Base-by-base conservation (phyloP, 2,113 vertebrate genomes). In the Mustela nigripes region DNA sequence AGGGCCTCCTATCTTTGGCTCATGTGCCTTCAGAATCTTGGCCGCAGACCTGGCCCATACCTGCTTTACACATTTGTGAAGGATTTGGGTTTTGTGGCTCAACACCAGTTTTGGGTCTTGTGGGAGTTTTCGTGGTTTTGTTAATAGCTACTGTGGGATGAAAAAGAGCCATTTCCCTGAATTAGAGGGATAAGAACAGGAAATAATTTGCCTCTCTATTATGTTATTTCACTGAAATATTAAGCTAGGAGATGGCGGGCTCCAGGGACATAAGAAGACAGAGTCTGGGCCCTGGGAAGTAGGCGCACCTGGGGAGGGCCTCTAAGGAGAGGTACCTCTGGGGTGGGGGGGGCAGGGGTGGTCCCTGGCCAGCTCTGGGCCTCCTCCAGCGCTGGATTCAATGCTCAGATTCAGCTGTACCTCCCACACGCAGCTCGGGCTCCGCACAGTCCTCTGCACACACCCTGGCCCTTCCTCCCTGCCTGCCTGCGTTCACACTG, bases 11-110 rank as follows among this genome's bases (percentile, higher is more conserved):
- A n/a, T n/a, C 21, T 42, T 33, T 93, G 16, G 1, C 36, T 50
- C 1, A 15, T 0, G 24, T 0, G 0, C 48, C 60, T 36, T n/a
- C 67, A 90, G 63, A 82, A 39, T 28, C 22, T 62, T 26, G 4
- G 36, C 42, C 11, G 0, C 14, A 26, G 14, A 5, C 36, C 28
- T 83, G 88, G 78, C 95, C 24, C 10, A 86, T 80, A 39, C n/a
- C 67, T 0, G 5, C 19, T 89, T 73, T 24, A 53, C 62, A 80
- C 89, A 93, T 56, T 33, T 71, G 91, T 33, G 82, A 89, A 42
- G 73, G 63, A 62, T 91, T n/a, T 86, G 62, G 58, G 78, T 82
- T 91, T 93, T 74, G 85, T 45, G 81, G 89, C 73, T 67, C 78
- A 45, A 4, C 63, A 58, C 39, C 45, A n/a, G 82, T 28, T 83